Base-by-base conservation (phyloP, 2,797 vertebrate species). In the Chelon labrosus region DNA sequence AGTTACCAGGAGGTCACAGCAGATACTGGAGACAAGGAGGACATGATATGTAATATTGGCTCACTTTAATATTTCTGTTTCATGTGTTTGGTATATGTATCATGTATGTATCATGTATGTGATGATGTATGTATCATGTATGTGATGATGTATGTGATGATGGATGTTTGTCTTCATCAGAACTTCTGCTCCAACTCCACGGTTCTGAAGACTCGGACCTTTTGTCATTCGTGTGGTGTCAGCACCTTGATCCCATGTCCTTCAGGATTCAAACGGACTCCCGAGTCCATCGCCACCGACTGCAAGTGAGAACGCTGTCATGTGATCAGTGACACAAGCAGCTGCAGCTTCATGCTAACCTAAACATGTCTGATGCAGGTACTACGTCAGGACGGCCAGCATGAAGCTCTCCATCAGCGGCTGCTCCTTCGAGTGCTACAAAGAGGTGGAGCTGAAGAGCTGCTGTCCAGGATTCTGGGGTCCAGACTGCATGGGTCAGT, bases 401-500 rank as follows among this genome's bases (percentile, higher is more conserved):
- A 2, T 83, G 47, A 49, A 11, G 5, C 0, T 88, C 2, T 0
- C 70, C 31, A 17, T 96, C 6, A 71, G 10, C 0, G 97, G 97
- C 68, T 99, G 98, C 82, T 95, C 92, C 8, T 95, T 96, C 16
- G 84, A 89, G 5, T 99, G 98, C 65, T 79, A 74, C 73, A 95
- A 74, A 50, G 87, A 95, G 7, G 80, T 88, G 37, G 47, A 93
- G 7, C 85, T 96, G 46, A 90, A 92, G 14, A 86, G 65, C 14
- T 99, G 98, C 84, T 99, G 97, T 75, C 90, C 94, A 1, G 97
- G 97, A 0, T 93, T 85, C 84, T 99, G 98, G 98, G 98, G 98
- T 12, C 93, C 91, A 37, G 93, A 97, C 68, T 99, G 98, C 78
- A 72, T 91, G 5, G 96, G 97, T 99, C 83, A 95, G 96, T 82